Base-by-base conservation (phyloP, 2,797 vertebrate species). In the Pipistrellus pygmaeus region DNA sequence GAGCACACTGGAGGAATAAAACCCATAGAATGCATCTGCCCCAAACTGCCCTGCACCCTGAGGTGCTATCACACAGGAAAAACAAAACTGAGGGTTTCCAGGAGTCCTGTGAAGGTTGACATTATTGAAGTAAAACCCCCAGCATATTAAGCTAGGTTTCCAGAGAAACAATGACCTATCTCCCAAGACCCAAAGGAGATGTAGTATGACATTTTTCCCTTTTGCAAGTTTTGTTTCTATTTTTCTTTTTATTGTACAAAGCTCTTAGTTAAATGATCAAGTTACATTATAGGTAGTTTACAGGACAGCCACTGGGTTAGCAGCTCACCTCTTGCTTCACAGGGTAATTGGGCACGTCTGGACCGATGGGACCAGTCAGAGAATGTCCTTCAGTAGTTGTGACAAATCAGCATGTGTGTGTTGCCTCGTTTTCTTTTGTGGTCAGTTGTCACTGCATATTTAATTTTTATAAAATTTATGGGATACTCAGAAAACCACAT, bases 1-100 rank as follows among this genome's bases (percentile, higher is more conserved):
- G 38, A 96, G 94, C 66, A 48, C 95, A 87, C 53, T 73, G 73
- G 82, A 95, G 71, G 93, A 96, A 92, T 92, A 44, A 96, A 87
- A 44, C 23, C 17, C 41, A 90, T 80, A 1, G 91, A 76, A 88
- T 5, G 48, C 20, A 48, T 97, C 76, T 93, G 72, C 92, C 55
- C 66, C 78, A 92, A 93, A 27, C 38, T 91, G 91, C 51, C 76
- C 23, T 18, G 38, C 10, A 25, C 76, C 44, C 75, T 64, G 80
- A 71, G 95, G 30, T 0, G 93, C 62, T 44, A 78, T 86, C 85
- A 88, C 21, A 75, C 51, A 85, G 77, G 86, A 94, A 96, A 90
- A 90, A 21, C 68, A 95, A 92, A 96, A 91, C 0, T 60, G n/a
- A 15, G 46, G 86, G 27, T 94, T 96, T 92, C 91, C 23, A 55